Conservation (phyloP, 2,888 invertebrate species). For the Acleris emargana region DNA sequence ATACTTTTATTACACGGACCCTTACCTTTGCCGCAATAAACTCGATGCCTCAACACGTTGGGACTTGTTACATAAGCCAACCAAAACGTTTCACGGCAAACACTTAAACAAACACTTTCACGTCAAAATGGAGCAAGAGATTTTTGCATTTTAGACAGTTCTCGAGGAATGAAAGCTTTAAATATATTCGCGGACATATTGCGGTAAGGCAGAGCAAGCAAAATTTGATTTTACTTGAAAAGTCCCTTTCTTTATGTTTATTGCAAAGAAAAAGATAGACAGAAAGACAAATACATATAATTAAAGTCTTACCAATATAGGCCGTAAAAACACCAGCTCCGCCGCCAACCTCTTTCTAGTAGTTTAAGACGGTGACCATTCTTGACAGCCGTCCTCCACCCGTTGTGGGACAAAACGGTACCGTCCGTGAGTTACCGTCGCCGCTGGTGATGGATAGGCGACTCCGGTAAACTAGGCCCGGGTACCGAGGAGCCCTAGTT, state of each 20-base stretch:
- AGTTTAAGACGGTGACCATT: conserved; percentile 31
- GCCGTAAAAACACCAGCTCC: conserved; percentile 1
- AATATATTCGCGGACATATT: not conserved
- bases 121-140: not conserved
- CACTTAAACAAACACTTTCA: not conserved
- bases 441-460: conserved; percentile 33
- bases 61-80: not conserved
- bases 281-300: not conserved
- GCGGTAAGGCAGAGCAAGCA: not conserved
- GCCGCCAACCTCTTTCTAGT: conserved; percentile 18
- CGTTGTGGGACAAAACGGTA: conserved; percentile 32
- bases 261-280: no score
- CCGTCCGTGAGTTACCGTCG: conserved; percentile 34
- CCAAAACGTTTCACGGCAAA: conserved; percentile 1
- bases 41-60: conserved; percentile 11
- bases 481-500: conserved; percentile 30
- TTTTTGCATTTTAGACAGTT: no score
- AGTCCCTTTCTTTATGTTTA: not conserved
- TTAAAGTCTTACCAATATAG: not conserved
- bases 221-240: not conserved
- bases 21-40: conserved; percentile 25
- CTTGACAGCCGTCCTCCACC: conserved; percentile 28
- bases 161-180: no score
- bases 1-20: conserved; percentile 40
- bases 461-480: conserved; percentile 28